Evolutionary conservation across 2,888 invertebrate genomes (phyloP).

Genomic region (Cephus pygmeus): DNA sequence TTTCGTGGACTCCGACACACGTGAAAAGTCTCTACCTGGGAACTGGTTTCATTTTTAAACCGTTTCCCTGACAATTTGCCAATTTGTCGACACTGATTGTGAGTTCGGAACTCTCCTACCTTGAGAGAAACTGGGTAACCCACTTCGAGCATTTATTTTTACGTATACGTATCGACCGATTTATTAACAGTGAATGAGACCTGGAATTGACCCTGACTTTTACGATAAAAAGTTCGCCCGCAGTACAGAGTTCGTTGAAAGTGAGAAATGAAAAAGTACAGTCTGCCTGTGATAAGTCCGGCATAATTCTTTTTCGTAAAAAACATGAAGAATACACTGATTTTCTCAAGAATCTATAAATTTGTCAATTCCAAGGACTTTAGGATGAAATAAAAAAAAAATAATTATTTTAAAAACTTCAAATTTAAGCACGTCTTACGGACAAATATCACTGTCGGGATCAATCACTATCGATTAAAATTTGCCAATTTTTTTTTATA

Average conservation of each 20-base stretch:
- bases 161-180: constrained; percentile 4
- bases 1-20: neutral
- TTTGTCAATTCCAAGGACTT: no score
- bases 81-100: constrained; percentile 28
- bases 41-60: constrained; percentile 31
- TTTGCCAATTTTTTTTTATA: neutral
- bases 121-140: constrained; percentile 16
- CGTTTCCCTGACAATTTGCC: constrained; percentile 38
- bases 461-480: neutral
- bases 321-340: neutral
- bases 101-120: neutral
- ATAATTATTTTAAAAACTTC: neutral
- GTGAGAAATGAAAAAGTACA: constrained; percentile 5
- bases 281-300: neutral
- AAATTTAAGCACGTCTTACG: neutral
- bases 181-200: neutral
- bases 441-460: neutral
- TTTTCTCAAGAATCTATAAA: neutral
- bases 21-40: neutral
- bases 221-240: neutral
- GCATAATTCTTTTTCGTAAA: neutral
- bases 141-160: constrained; percentile 17
- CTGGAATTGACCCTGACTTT: neutral
- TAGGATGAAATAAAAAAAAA: no score
- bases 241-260: neutral